These are phyloP conservation scores for Byasa hedistus DNA, from an alignment of 2,888 invertebrate species.

Conservation along the genomic window DNA sequence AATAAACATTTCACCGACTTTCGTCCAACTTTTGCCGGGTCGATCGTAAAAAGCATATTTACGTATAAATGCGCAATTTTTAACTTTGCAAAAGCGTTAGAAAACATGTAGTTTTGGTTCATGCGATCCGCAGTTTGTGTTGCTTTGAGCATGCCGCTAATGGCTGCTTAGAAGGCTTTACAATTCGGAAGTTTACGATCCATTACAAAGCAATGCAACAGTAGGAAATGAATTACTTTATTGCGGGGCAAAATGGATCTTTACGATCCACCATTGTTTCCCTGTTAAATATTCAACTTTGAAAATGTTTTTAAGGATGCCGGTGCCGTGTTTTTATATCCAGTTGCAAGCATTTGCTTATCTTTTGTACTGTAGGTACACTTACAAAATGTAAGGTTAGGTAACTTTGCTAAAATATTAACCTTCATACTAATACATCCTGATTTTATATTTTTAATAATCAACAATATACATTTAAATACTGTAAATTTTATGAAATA, in stretches of 20 bases:
- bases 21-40: constrained; percentile 8
- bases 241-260: constrained; percentile 65
- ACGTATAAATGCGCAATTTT: constrained; percentile 30
- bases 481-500: neutral
- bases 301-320: constrained; percentile 57
- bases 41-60: constrained; percentile 34
- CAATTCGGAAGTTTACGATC: constrained; percentile 73
- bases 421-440: neutral
- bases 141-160: constrained; percentile 60
- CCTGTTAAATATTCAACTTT: constrained; percentile 42
- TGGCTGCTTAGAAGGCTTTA: constrained; percentile 55
- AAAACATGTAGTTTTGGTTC: neutral
- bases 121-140: constrained; percentile 30
- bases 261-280: constrained; percentile 59
- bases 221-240: constrained; percentile 72
- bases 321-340: constrained; percentile 41
- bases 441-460: neutral
- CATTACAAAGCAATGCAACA: constrained; percentile 63
- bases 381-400: neutral
- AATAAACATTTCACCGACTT: constrained; percentile 47
- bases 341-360: constrained; percentile 21
- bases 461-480: neutral
- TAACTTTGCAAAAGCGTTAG: constrained; percentile 16
- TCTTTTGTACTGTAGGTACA: constrained; percentile 16
- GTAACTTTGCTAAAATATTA: neutral